phyloP scores from a whole-genome alignment of 2,113 vertebrate species.

The Scophthalmus maximus region DNA sequence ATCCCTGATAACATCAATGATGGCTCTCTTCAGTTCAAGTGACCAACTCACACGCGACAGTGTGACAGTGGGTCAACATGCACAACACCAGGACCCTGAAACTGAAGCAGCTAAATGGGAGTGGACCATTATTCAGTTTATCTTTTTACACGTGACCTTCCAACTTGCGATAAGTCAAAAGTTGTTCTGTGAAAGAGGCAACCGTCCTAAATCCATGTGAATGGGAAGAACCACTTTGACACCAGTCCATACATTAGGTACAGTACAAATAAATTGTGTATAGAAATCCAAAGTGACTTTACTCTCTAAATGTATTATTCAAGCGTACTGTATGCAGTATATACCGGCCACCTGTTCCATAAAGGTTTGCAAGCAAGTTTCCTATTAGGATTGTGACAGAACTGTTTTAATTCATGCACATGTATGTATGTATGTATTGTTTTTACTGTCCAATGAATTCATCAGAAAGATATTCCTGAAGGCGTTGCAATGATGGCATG shows the following conservation, averaged over 20 bases:
- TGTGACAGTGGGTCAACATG: conserved; percentile 11
- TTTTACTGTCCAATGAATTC: background rate
- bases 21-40: conserved; percentile 11
- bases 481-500: background rate
- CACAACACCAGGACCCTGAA: conserved; percentile 25
- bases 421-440: too few relatives aligned
- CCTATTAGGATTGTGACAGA: conserved; percentile 8
- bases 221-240: conserved; percentile 21
- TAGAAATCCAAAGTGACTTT: conserved; percentile 30
- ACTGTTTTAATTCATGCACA: too few relatives aligned
- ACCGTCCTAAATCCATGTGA: background rate
- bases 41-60: conserved; percentile 4
- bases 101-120: background rate
- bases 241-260: conserved; percentile 7
- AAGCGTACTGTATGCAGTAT: conserved; percentile 30
- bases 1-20: conserved; percentile 13
- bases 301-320: conserved; percentile 29
- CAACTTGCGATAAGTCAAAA: conserved; percentile 11
- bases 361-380: conserved; percentile 18
- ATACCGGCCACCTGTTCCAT: background rate
- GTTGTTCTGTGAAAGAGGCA: background rate
- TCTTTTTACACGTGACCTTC: conserved; percentile 6
- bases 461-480: conserved; percentile 3
- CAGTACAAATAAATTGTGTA: conserved; percentile 30
- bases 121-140: conserved; percentile 14